Evolutionary conservation across 2,797 vertebrate species (phyloP).

Genomic region (Neosalanx taihuensis): DNA sequence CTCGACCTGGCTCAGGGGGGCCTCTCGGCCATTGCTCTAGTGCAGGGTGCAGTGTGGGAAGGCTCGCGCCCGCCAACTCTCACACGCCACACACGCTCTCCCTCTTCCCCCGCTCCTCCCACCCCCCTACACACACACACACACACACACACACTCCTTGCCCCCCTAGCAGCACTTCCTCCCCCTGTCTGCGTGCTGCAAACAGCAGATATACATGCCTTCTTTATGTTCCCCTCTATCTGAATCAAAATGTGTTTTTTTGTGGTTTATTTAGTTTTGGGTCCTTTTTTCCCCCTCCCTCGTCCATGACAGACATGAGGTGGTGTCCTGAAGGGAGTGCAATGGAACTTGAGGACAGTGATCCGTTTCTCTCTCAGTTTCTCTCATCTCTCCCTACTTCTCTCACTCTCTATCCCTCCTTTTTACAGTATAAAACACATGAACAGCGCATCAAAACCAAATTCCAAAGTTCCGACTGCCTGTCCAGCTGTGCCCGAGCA

Average conservation of each 20-base stretch:
- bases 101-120: not conserved
- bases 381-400: not conserved
- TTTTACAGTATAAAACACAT: not conserved
- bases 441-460: not conserved
- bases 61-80: slow-evolving; percentile 37
- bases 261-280: too few species aligned
- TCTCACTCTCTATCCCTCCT: not conserved
- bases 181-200: not conserved
- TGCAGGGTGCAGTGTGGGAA: slow-evolving; percentile 44
- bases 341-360: slow-evolving; percentile 6
- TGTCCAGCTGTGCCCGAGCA: not conserved
- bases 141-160: slow-evolving; percentile 11
- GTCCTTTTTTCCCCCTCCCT: slow-evolving; percentile 29
- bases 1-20: not conserved
- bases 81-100: slow-evolving; percentile 41
- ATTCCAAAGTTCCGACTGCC: not conserved
- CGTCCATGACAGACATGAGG: not conserved
- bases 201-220: slow-evolving; percentile 33
- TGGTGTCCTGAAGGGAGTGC: slow-evolving; percentile 39
- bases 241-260: too few species aligned
- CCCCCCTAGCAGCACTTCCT: slow-evolving; percentile 36
- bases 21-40: not conserved
- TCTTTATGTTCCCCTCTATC: slow-evolving; percentile 32
- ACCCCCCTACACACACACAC: slow-evolving; percentile 16
- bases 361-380: not conserved